Conservation (phyloP, 2,888 invertebrate species). For the Melolontha melolontha region DNA sequence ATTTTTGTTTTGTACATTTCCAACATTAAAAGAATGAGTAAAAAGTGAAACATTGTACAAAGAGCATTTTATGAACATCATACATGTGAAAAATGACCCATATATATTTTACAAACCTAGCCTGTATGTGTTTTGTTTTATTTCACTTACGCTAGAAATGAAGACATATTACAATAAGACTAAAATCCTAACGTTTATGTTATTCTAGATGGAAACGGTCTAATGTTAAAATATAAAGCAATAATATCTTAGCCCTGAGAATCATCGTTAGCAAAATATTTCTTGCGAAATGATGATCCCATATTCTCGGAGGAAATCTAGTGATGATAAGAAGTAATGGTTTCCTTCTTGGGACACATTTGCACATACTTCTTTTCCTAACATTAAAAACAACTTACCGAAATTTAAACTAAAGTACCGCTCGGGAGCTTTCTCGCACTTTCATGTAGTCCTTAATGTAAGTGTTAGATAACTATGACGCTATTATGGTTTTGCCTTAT, state of each 20-base stretch:
- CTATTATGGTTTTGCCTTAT: too few species aligned
- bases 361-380: slow-evolving; percentile 5
- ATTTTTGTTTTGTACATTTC: background rate
- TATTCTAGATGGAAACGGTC: slow-evolving; percentile 14
- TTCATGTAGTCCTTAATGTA: background rate
- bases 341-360: slow-evolving; percentile 30
- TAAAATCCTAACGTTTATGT: slow-evolving; percentile 25
- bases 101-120: slow-evolving; percentile 16
- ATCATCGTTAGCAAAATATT: slow-evolving; percentile 20
- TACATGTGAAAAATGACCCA: background rate
- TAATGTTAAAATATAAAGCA: slow-evolving; percentile 32
- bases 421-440: background rate
- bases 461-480: too few species aligned
- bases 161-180: slow-evolving; percentile 22
- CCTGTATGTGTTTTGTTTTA: slow-evolving; percentile 9
- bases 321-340: slow-evolving; percentile 34
- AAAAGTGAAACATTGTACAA: slow-evolving; percentile 1
- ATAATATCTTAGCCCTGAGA: slow-evolving; percentile 21
- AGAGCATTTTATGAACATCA: slow-evolving; percentile 1
- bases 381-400: slow-evolving; percentile 18
- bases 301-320: slow-evolving; percentile 24
- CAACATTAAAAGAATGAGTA: background rate
- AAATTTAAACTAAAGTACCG: slow-evolving; percentile 12
- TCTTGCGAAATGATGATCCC: slow-evolving; percentile 14
- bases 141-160: slow-evolving; percentile 10